These are phyloP conservation scores for Copidosoma floridanum DNA, from an alignment of 1,140 invertebrate genomes.

Conservation along the genomic window DNA sequence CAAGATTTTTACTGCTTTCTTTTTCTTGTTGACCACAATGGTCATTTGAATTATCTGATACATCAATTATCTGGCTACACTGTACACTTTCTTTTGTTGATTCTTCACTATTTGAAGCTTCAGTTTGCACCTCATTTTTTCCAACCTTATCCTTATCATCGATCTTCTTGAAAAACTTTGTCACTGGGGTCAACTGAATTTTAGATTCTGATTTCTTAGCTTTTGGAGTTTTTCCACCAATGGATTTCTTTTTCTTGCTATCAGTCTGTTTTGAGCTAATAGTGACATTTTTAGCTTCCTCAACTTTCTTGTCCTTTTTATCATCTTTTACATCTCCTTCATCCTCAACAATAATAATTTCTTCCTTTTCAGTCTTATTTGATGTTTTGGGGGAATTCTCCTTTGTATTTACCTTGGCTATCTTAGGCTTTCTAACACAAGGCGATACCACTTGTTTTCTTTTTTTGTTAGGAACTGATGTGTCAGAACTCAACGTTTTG, in stretches of 20 bases:
- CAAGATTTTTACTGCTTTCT: constrained; percentile 6
- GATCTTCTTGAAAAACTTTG: constrained; percentile 41
- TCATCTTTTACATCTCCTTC: constrained; percentile 3
- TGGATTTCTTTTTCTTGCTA: constrained; percentile 18
- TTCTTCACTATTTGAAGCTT: constrained; percentile 49
- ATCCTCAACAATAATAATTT: constrained; percentile 12
- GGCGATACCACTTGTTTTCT: constrained; percentile 41
- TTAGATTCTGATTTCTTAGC: constrained; percentile 35
- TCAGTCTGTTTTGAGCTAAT: not conserved
- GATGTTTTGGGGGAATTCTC: constrained; percentile 29
- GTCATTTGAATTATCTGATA: too few relatives aligned
- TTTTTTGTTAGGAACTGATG: constrained; percentile 43
- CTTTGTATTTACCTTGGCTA: constrained; percentile 42
- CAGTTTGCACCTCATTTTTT: constrained; percentile 59
- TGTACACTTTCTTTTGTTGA: constrained; percentile 1
- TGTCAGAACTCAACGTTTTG: constrained; percentile 39
- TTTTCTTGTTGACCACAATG: too few relatives aligned
- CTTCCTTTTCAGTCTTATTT: constrained; percentile 15
- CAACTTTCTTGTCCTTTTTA: constrained; percentile 22
- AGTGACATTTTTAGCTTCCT: not conserved
- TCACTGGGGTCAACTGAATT: constrained; percentile 34
- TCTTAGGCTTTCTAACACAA: constrained; percentile 39
- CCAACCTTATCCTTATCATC: constrained; percentile 55
- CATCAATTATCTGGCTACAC: too few relatives aligned
- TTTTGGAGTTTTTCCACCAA: constrained; percentile 7